Evolutionary conservation across 2,113 vertebrate genomes (phyloP).

Genomic region (Podilymbus podiceps): DNA sequence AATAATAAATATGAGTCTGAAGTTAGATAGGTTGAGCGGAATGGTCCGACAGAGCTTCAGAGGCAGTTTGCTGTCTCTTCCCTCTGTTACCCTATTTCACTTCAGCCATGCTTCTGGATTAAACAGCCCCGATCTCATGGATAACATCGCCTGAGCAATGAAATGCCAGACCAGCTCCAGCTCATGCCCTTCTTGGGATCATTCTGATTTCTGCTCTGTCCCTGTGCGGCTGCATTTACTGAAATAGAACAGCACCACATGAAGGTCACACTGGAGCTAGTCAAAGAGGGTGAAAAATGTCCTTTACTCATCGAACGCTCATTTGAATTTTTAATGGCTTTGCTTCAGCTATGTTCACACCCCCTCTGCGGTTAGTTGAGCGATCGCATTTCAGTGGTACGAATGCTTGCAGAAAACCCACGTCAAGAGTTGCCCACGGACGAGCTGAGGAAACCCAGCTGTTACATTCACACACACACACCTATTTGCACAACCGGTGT

Average conservation of each 20-base stretch:
- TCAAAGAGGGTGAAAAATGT: constrained; percentile 11
- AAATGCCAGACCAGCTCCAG: not conserved
- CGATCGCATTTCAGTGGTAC: accelerated
- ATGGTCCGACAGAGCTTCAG: not conserved
- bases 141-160: not conserved
- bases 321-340: constrained; percentile 65
- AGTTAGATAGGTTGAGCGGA: not conserved
- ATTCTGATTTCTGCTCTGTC: not conserved
- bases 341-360: not conserved
- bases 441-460: not conserved
- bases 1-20: not conserved
- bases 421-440: not conserved
- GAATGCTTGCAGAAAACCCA: not conserved
- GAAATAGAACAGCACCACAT: constrained; percentile 25
- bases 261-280: constrained; percentile 48
- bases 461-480: not conserved
- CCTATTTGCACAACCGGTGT: not conserved
- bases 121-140: not conserved
- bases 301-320: constrained; percentile 43
- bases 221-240: not conserved
- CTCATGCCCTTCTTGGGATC: not conserved
- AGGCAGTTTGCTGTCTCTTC: not conserved
- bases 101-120: not conserved
- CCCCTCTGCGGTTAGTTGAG: not conserved
- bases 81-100: not conserved